Base-by-base conservation (phyloP, 2,113 vertebrate species). In the Hemiprocne comata region DNA sequence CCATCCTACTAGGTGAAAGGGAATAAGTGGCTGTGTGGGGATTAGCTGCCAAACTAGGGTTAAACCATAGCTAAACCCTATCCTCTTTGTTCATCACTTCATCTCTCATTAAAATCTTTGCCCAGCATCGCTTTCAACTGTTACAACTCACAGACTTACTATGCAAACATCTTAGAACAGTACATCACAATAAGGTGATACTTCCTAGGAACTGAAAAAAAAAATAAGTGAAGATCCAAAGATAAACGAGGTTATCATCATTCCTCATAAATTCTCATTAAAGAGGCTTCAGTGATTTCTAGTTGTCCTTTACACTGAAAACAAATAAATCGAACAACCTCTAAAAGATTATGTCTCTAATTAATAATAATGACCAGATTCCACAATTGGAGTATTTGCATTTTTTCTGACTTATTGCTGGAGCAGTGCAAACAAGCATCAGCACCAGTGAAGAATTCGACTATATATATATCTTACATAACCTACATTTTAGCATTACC, bases 21-120 rank as follows among this genome's bases (percentile, higher is more conserved):
- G 0, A 44, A 8, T 0, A 0, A 51, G 44, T 5, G 5, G 44
- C 50, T 91, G 17, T 24, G 8, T 61, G 46, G 11, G 23, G 13
- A 13, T 67, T 28, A 50, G 46, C 54, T 73, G 24, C 36, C 60
- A 57, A 64, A 7, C 50, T 42, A 72, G 29, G 34, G 77, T 71
- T 91, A 73, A 89, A 71, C 8, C 34, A 8, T 23, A 73, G 46
- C 9, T 72, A 69, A 73, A 34, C 36, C 48, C 53, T 46, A 7
- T 8, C 24, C 19, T 70, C 24, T 25, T 19, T 46, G 20, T 40
- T 66, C 2, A 4, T 60, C 18, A 61, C 50, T 65, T 61, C 17
- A 29, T 36, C 34, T 51, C 36, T 31, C 21, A 11, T 21, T 3
- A 76, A 64, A 46, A 36, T 33, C n/a, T 86, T 57, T 44, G 8